These are phyloP conservation scores for Sturmia bella DNA, from an alignment of 2,888 invertebrate genomes.

Conservation along the genomic window DNA sequence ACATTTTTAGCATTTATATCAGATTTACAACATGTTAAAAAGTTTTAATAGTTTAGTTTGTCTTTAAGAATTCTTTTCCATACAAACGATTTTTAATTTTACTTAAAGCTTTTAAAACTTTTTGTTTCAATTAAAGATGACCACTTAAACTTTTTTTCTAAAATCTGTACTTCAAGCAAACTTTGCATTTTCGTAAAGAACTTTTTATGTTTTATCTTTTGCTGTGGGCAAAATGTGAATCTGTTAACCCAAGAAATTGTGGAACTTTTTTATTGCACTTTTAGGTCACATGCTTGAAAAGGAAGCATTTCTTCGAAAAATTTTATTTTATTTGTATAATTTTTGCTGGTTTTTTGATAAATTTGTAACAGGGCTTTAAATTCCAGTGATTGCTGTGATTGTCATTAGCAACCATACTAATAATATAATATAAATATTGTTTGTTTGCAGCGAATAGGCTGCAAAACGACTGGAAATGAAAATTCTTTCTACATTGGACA, in stretches of 20 bases:
- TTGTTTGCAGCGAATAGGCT: too few relatives aligned
- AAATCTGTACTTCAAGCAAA: slow-evolving; percentile 1
- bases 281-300: neutral
- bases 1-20: too few relatives aligned
- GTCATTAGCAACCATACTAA: too few relatives aligned
- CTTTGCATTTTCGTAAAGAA: slow-evolving; percentile 13
- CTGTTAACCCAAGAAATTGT: neutral
- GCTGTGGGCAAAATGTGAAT: slow-evolving; percentile 10
- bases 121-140: slow-evolving; percentile 35
- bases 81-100: neutral
- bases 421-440: too few relatives aligned
- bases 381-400: too few relatives aligned
- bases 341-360: too few relatives aligned
- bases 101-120: slow-evolving; percentile 31
- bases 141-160: slow-evolving; percentile 13
- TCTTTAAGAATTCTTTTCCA: neutral
- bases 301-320: neutral
- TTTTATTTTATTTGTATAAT: too few relatives aligned
- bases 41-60: neutral
- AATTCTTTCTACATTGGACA: too few relatives aligned
- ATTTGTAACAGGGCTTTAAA: too few relatives aligned
- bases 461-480: too few relatives aligned
- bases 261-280: neutral
- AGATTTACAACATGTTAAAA: neutral
- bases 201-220: neutral